These are phyloP conservation scores for Ceuthmochares aereus DNA, from an alignment of 2,113 vertebrate genomes.

Conservation along the genomic window DNA sequence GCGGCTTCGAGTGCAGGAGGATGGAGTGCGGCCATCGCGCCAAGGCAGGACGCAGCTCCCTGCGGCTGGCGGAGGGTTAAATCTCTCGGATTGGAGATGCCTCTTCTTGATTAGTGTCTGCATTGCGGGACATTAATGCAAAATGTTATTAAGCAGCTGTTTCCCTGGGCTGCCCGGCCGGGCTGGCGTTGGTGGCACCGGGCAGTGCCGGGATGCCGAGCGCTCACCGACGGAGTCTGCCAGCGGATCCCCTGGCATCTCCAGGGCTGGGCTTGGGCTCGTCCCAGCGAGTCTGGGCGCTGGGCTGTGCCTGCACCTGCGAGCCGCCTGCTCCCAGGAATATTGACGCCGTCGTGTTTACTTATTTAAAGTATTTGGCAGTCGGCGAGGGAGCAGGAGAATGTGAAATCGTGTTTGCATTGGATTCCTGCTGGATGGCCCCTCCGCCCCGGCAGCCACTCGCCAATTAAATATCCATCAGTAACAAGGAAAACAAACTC, in stretches of 20 bases:
- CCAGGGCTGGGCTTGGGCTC: rapidly evolving
- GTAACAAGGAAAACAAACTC: slow-evolving; percentile 50
- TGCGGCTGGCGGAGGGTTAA: no score
- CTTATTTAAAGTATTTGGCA: background rate
- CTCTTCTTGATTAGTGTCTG: background rate
- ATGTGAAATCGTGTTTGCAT: background rate
- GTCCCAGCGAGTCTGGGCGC: rapidly evolving
- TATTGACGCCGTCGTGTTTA: background rate
- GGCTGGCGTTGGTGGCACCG: background rate
- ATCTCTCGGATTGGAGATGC: background rate
- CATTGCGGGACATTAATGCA: background rate
- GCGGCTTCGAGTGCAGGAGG: no score
- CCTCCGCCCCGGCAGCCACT: background rate
- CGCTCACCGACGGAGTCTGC: rapidly evolving
- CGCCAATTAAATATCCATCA: slow-evolving; percentile 74
- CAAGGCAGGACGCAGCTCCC: no score
- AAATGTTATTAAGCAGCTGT: background rate
- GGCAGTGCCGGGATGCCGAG: rapidly evolving
- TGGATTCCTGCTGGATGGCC: background rate
- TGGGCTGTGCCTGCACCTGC: background rate
- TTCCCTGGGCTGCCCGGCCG: background rate
- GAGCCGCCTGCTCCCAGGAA: rapidly evolving
- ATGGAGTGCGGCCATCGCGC: no score
- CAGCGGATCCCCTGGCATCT: background rate
- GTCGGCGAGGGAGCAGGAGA: background rate